Evolutionary conservation across 2,797 vertebrate species (phyloP).

Genomic region (Lerista edwardsae): DNA sequence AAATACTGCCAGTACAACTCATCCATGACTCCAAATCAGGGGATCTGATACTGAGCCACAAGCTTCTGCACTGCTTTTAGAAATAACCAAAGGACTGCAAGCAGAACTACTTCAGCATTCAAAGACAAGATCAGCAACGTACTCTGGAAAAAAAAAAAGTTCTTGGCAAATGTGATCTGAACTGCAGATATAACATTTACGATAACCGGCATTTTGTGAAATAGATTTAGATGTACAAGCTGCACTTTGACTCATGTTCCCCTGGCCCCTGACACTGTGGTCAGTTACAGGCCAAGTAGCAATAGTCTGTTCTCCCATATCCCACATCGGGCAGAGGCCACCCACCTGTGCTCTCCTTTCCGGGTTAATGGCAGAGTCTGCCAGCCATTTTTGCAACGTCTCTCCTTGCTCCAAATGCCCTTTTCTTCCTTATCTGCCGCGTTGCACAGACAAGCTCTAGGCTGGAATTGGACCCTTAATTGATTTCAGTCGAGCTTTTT

Average conservation of each 20-base stretch:
- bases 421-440: background rate
- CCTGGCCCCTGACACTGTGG: background rate
- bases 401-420: background rate
- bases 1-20: too few relatives aligned
- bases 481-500: background rate
- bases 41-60: too few relatives aligned
- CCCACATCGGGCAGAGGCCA: background rate
- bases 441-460: background rate
- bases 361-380: background rate
- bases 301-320: background rate
- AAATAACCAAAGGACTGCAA: too few relatives aligned
- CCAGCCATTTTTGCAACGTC: background rate
- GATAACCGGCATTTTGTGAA: too few relatives aligned
- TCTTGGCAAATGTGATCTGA: too few relatives aligned
- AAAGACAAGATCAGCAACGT: too few relatives aligned
- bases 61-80: too few relatives aligned
- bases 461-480: background rate
- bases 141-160: too few relatives aligned
- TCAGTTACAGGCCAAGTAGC: background rate
- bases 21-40: too few relatives aligned
- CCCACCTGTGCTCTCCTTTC: background rate
- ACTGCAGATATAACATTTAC: too few relatives aligned
- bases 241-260: background rate
- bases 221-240: background rate
- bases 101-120: too few relatives aligned